A percentile compares a stretch with the other conserved stretches of the same genome.
phyloP scores from a whole-genome alignment of 2,113 vertebrate genomes.

The Asarcornis scutulata region DNA sequence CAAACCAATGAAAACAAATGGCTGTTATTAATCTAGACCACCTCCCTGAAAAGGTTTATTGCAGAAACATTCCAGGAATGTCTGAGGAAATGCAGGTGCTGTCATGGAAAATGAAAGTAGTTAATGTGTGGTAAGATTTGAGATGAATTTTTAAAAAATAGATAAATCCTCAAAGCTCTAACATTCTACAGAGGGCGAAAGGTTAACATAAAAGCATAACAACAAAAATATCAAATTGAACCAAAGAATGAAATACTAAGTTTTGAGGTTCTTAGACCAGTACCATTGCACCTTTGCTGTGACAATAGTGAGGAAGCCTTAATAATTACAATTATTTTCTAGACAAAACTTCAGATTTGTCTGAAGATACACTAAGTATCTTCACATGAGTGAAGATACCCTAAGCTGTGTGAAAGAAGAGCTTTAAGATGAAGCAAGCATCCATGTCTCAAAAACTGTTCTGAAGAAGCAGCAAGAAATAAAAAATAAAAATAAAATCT shows the following conservation, averaged over 20 bases:
- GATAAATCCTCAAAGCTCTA: background rate
- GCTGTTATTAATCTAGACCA: background rate
- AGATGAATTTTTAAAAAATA: background rate
- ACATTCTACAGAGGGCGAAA: background rate
- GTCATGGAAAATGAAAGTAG: background rate
- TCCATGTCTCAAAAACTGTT: background rate
- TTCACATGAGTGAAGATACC: background rate
- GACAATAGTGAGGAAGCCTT: background rate
- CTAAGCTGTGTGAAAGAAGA: background rate
- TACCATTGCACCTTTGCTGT: background rate
- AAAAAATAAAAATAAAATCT: background rate
- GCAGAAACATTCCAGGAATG: background rate
- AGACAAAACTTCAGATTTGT: background rate
- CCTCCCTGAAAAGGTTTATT: background rate
- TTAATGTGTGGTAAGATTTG: background rate
- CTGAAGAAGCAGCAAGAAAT: accelerated
- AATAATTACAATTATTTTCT: background rate
- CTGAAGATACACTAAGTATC: background rate
- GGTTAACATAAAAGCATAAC: background rate
- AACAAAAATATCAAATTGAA: background rate
- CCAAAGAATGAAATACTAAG: background rate
- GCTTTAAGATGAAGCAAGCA: background rate
- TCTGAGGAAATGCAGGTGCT: background rate
- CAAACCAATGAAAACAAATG: background rate
- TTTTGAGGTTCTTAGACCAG: background rate